These are phyloP conservation scores for Musca vetustissima DNA, from an alignment of 1,140 invertebrate genomes.

Conservation along the genomic window DNA sequence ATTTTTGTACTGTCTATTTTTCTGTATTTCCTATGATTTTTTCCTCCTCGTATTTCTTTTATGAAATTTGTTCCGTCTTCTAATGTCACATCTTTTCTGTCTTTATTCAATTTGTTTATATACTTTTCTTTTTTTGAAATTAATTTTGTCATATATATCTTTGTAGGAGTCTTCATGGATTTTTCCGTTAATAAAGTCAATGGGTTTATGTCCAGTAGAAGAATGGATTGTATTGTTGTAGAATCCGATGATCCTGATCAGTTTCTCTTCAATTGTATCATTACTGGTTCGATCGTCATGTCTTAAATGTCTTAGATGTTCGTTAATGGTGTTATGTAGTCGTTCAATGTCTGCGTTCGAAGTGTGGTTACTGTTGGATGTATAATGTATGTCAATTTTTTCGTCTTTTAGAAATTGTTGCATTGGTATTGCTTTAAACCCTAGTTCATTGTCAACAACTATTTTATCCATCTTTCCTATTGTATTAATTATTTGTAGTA, in stretches of 20 bases:
- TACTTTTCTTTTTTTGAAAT: neutral
- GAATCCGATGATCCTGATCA: neutral
- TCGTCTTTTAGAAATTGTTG: slow-evolving; percentile 7
- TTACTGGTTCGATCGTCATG: neutral
- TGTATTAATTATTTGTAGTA: neutral
- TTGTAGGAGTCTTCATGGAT: neutral
- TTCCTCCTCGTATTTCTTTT: slow-evolving; percentile 4
- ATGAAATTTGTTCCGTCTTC: neutral
- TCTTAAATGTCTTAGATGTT: slow-evolving; percentile 12
- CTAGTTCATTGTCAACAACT: slow-evolving; percentile 14
- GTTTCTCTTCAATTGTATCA: neutral
- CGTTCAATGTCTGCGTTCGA: slow-evolving; percentile 24
- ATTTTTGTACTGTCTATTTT: neutral
- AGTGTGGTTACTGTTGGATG: slow-evolving; percentile 14
- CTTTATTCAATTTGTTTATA: neutral
- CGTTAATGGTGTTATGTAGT: slow-evolving; percentile 21
- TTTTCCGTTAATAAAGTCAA: slow-evolving; percentile 4
- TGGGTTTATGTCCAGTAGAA: neutral
- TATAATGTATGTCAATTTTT: slow-evolving; percentile 15
- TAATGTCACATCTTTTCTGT: neutral
- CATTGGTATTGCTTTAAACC: slow-evolving; percentile 14
- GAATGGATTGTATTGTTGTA: neutral
- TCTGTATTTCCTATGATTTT: slow-evolving; percentile 7
- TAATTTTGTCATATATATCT: neutral
- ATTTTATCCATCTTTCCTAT: neutral